Evolutionary conservation across 2,888 invertebrate species (phyloP).

Genomic region (Phorcus lineatus): DNA sequence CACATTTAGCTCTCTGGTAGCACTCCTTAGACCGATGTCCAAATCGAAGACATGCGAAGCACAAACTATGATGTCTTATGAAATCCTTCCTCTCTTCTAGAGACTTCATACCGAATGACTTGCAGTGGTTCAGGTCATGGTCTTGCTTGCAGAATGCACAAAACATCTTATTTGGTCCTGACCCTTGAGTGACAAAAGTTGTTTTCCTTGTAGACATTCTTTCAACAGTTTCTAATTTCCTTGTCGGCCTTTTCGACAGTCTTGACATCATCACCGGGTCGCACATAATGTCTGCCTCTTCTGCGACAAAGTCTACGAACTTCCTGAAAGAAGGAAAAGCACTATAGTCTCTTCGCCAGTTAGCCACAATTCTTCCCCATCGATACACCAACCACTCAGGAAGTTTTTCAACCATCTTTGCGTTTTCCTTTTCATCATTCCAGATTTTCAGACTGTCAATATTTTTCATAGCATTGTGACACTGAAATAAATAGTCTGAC

Average conservation of each 20-base stretch:
- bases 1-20: no score
- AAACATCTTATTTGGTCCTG: not conserved
- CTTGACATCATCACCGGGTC: not conserved
- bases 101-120: no score
- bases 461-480: not conserved
- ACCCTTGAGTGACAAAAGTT: not conserved
- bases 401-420: not conserved
- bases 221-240: not conserved
- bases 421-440: not conserved
- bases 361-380: not conserved
- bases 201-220: not conserved
- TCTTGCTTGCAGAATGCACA: not conserved
- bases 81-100: no score
- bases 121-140: not conserved
- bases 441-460: not conserved
- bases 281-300: not conserved
- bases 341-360: not conserved
- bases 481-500: not conserved
- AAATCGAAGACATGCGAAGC: no score
- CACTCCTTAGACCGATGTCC: no score
- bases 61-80: no score
- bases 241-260: not conserved
- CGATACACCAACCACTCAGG: not conserved
- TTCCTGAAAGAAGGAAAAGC: not conserved
- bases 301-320: not conserved